Evolutionary conservation across 2,888 invertebrate genomes (phyloP), one percentile per base, ranked within the genome.

Genomic region (Helobdella robusta): DNA sequence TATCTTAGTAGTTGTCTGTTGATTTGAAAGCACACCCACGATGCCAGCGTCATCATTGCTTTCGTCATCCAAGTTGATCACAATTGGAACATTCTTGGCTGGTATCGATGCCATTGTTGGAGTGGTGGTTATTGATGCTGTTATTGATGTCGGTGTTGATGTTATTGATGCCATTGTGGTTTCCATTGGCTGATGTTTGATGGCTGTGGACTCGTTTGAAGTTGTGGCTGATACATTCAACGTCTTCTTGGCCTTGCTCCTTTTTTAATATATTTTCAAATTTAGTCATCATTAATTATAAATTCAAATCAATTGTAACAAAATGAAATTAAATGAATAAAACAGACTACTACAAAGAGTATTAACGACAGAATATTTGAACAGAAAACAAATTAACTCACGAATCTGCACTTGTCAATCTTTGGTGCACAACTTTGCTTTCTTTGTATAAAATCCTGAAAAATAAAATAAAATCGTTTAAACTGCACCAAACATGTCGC

Each of bases 391-490:
- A 32, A 20, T 54, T 23, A 34, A 63, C 67, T 65, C 35, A 65
- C 66, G 18, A n/a, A 11, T 65, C 59, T 46, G 46, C 8, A 6
- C 40, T 32, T 28, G 71, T 71, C 71, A 70, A 71, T n/a, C 36
- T 61, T 20, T 4, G 15, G 59, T 71, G 71, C 6, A 64, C 64
- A 15, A 60, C n/a, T 5, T 67, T 50, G 56, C 65, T 68, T 40
- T 71, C 71, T 46, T 71, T 71, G 62, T 67, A 68, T 64, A 71
- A 46, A 64, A 69, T 69, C 46, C 70, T 68, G 66, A 46, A 62
- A 62, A 30, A 25, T 30, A 40, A 25, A 20, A 59, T 28, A 25
- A 50, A n/a, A 23, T 6, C 11, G 8, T 60, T 34, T 23, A 2
- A 23, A 60, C 15, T 15, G 11, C 20, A 15, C 8, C 23, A 18